A percentile compares a stretch with the other conserved stretches of the same genome.
phyloP scores from a whole-genome alignment of 2,888 invertebrate species.

The Tillus elongatus region DNA sequence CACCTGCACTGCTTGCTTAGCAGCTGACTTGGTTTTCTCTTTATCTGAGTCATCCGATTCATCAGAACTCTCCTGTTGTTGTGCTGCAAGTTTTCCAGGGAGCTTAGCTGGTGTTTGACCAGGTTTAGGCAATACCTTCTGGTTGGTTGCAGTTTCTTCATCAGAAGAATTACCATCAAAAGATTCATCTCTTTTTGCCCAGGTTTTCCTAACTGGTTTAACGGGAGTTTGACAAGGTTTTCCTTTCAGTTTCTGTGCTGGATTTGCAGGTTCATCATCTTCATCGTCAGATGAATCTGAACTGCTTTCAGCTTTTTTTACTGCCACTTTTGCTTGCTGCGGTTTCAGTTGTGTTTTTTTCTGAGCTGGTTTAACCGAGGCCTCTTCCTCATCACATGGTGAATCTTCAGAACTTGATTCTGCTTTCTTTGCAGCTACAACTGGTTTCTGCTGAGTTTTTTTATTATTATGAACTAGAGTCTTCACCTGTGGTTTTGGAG shows the following conservation, averaged over 20 bases:
- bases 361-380: constrained; percentile 20
- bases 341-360: constrained; percentile 20
- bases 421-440: constrained; percentile 17
- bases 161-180: constrained; percentile 32
- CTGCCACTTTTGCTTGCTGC: no score
- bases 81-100: not conserved
- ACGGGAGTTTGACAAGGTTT: constrained; percentile 17
- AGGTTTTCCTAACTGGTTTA: constrained; percentile 32
- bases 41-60: constrained; percentile 18
- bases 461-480: no score
- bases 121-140: constrained; percentile 14
- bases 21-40: constrained; percentile 23
- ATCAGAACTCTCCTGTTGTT: constrained; percentile 15
- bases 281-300: constrained; percentile 43
- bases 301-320: constrained; percentile 33
- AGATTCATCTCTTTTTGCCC: constrained; percentile 24
- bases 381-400: constrained; percentile 30
- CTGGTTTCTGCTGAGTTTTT: constrained; percentile 10
- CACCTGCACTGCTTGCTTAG: constrained; percentile 17
- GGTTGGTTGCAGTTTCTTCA: constrained; percentile 30
- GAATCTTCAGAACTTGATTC: constrained; percentile 29
- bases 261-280: constrained; percentile 28
- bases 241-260: constrained; percentile 11
- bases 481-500: constrained; percentile 16
- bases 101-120: not conserved